Evolutionary conservation across 2,797 vertebrate genomes (phyloP), one percentile per base, ranked within the genome.

Genomic region (Mormyrops attenuatus): DNA sequence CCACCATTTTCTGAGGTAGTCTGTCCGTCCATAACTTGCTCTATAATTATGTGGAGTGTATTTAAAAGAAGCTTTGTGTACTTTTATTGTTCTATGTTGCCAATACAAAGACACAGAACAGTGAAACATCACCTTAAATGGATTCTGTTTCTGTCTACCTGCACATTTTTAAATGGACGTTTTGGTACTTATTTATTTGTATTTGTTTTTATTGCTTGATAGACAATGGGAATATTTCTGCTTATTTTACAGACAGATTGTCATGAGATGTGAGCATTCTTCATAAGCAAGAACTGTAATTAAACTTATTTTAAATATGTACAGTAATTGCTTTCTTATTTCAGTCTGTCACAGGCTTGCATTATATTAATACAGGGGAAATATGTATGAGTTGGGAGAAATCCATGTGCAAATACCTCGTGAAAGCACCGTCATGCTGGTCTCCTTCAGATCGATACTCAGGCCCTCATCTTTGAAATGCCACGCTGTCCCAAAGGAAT

Each of bases 221-320:
- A 44, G 73, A 41, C 38, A 80, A 41, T 41, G 73, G 73, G 38
- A 7, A 80, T 80, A 17, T 44, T 20, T 80, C 17, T 20, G 63
- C 17, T 60, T 63, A 30, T 26, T 22, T 57, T 38, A 44, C 44
- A 44, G 41, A 34, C 26, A 34, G 11, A 60, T 60, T 34, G 8
- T 89, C 53, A 11, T 85, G 80, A 38, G 53, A 41, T 85, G 77
- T 89, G 38, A 85, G 50, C 44, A 86, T 34, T 63, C 22, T 84
- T 63, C 52, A 85, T 89, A n/a, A 85, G 47, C 57, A 30, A 80
- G 57, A 60, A 84, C n/a, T 89, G 88, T 30, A 85, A 85, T 89
- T 49, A 89, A 47, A 89, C 52, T 87, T 41, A n/a, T 50, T 84
- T 89, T 66, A 50, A 85, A 80, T 80, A 80, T 80, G 17, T 80